Conservation (phyloP, 2,797 vertebrate species). For the Nasua narica region DNA sequence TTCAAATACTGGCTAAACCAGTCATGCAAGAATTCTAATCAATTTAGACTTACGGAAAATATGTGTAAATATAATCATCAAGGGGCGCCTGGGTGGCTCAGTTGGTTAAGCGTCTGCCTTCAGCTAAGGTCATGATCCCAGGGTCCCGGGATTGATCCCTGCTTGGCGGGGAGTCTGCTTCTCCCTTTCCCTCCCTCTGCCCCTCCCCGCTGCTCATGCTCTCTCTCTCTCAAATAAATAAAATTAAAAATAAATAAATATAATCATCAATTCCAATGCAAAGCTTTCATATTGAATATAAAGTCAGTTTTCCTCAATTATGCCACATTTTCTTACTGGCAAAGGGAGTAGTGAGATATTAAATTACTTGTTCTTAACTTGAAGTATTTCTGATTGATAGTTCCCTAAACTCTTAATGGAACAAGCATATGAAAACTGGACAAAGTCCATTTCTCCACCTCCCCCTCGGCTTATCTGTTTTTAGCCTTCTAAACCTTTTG, state of each 20-base stretch:
- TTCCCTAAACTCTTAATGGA: neutral
- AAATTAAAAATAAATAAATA: neutral
- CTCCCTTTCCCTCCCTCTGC: no score
- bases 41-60: neutral
- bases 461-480: neutral
- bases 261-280: slow-evolving; percentile 4
- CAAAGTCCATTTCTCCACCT: neutral
- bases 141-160: no score
- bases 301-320: slow-evolving; percentile 29
- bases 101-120: no score
- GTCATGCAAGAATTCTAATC: slow-evolving; percentile 1
- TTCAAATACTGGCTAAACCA: neutral
- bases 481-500: slow-evolving; percentile 6
- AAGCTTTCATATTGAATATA: neutral
- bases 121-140: no score
- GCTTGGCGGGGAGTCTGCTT: no score
- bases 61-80: neutral
- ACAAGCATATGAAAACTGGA: slow-evolving; percentile 4
- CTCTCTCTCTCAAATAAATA: no score
- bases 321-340: neutral
- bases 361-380: neutral
- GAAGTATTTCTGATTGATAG: neutral
- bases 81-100: no score
- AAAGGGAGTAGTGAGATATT: neutral
- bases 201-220: no score